Base-by-base conservation (phyloP, 1,140 invertebrate genomes). In the Megathymus violae region DNA sequence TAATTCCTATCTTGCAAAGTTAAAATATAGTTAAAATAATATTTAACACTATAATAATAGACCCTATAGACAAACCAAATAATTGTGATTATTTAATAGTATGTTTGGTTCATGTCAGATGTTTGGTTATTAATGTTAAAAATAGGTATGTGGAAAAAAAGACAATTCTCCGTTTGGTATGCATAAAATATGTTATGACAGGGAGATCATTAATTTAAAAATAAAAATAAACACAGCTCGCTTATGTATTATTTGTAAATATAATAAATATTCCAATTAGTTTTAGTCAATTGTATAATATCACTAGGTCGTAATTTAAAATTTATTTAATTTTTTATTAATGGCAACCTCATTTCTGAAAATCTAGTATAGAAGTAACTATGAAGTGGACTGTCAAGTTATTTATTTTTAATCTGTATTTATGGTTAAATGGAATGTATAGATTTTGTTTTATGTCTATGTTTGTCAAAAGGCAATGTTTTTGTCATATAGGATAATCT, bases 231-330 rank as follows among this genome's bases (percentile, higher is more conserved):
- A 31, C 9, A 62, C 59, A 68, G 58, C 41, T 80, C 51, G 70
- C 69, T 80, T 71, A 41, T 74, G 65, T 71, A 67, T 75, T 75
- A 79, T 82, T 82, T 86, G 76, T 84, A 84, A 85, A 84, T 84
- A 88, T 78, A 67, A 78, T 60, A 78, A 82, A 77, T 83, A 86
- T 88, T 86, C 83, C 83, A 86, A 71, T 77, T 88, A 83, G 79
- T 69, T 61, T 71, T 88, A 88, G 85, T 75, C 66, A 73, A 78
- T 77, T 88, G 83, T 88, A 86, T 85, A 69, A 79, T 85, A 84
- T 78, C 64, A 68, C 56, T 85, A 85, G 83, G 19, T 22, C 19
- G 19, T 5, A 22, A 67, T 3, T 22, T 22, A 22, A 22, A 78
- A 70, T 84, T 58, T 77, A 78, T 77, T 77, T 83, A 82, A 80